Percentiles rank a stretch among this genome's conserved stretches.
phyloP scores from a whole-genome alignment of 2,113 vertebrate genomes.

The Dissostichus mawsoni region DNA sequence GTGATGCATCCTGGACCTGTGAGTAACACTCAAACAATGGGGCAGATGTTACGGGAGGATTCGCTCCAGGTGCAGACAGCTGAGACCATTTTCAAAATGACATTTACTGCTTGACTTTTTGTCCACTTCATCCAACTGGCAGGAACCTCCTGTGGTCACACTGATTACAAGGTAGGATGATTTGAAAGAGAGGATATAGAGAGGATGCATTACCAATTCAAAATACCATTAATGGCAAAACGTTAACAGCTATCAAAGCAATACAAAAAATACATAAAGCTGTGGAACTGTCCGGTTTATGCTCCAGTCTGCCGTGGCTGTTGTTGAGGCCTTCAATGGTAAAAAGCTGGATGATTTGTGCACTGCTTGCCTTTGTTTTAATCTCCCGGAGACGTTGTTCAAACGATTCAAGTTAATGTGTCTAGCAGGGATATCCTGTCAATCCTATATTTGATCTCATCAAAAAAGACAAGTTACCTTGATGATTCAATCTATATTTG shows the following conservation, averaged over 20 bases:
- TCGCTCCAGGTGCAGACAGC: constrained; percentile 27
- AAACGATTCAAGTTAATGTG: constrained; percentile 53
- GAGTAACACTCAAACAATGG: constrained; percentile 8
- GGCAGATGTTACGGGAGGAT: constrained; percentile 26
- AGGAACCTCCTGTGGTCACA: background rate
- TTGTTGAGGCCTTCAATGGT: background rate
- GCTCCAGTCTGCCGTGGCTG: background rate
- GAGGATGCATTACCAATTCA: constrained; percentile 42
- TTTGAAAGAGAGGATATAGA: constrained; percentile 8
- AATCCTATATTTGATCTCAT: constrained; percentile 61
- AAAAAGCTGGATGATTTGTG: background rate
- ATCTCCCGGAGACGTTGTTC: constrained; percentile 43
- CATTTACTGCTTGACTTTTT: constrained; percentile 37
- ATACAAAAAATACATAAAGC: background rate
- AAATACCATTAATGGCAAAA: background rate
- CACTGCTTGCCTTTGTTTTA: background rate
- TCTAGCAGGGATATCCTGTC: constrained; percentile 68
- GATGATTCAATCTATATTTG: constrained; percentile 40
- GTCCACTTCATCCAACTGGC: constrained; percentile 14
- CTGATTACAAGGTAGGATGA: constrained; percentile 43
- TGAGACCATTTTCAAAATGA: constrained; percentile 29
- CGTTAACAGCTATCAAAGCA: background rate
- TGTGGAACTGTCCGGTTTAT: background rate
- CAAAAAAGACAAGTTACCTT: constrained; percentile 36
- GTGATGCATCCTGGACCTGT: constrained; percentile 20